Base-by-base conservation (phyloP, 53 echinoderm and acorn worm genomes). In the Stichopus horrens region DNA sequence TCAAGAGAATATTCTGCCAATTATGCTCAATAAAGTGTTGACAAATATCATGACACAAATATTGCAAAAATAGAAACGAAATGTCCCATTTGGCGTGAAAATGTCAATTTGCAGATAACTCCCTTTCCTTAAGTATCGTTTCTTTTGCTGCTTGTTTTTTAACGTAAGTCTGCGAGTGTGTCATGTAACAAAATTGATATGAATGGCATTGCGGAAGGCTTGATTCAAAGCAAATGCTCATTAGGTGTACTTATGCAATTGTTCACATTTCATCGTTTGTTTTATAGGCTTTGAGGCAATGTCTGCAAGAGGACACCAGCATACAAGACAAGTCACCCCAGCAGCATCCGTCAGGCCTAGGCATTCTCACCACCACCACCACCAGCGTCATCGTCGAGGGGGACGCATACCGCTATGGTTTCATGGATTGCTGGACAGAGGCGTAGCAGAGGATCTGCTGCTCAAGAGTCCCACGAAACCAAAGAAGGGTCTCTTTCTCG, bases 361-460 rank as follows among this genome's bases (percentile, higher is more conserved):
- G 53, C 21, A 37, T 23, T 13, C 18, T 16, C 18, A 13, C 18
- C 71, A 18, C 9, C 37, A 18, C 9, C 37, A 58, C 85, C 60
- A 10, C 21, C 9, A 14, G 1, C 76, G 13, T 14, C 60, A 37
- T 11, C 74, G 19, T 54, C 74, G 87, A 19, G 75, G 75, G 57
- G 19, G n/a, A 6, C 87, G 88, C 63, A 89, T 93, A 11, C 97
- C 97, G 65, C 90, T 91, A 21, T 97, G 97, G 97, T 97, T 97
- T 65, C 97, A 97, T 77, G 97, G 97, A 77, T 88, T 97, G 54
- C 84, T 95, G 55, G 95, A 88, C 37, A 81, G 97, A 51, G 92
- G 91, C 58, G 97, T 95, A 68, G 95, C 97, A 4, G 97, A 97
- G 89, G 97, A 95, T 63, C 78, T 97, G 58, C 89, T 97, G 7